These are phyloP conservation scores for Crenuchus spilurus DNA, from an alignment of 2,797 vertebrate species.

Conservation along the genomic window DNA sequence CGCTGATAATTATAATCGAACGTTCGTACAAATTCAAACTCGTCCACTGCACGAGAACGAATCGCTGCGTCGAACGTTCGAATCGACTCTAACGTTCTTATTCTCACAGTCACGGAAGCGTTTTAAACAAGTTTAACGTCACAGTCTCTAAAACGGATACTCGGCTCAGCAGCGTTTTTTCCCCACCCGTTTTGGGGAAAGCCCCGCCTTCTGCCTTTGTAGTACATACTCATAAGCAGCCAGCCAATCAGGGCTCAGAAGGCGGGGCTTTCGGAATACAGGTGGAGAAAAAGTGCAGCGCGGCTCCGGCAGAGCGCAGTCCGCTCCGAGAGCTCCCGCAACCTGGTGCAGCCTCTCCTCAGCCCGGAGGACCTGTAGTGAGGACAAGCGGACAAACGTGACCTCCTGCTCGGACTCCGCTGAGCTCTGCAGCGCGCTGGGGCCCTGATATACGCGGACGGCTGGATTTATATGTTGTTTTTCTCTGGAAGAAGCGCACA, in stretches of 20 bases:
- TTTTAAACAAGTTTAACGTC: no score
- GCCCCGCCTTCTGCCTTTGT: no score
- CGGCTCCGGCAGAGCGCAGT: constrained; percentile 62
- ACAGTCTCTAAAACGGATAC: no score
- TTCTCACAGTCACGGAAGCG: no score
- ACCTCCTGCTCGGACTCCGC: constrained; percentile 34
- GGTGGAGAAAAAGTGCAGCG: not conserved
- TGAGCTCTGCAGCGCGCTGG: not conserved
- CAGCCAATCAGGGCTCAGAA: not conserved
- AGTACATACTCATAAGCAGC: no score
- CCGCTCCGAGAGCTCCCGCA: constrained; percentile 42
- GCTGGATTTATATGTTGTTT: constrained; percentile 56
- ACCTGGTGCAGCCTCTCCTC: constrained; percentile 32
- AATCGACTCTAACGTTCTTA: no score
- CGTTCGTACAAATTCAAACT: no score
- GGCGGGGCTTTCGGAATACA: not conserved
- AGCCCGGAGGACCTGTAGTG: constrained; percentile 51
- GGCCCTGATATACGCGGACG: not conserved
- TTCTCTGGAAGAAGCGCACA: constrained; percentile 51
- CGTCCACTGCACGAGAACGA: no score
- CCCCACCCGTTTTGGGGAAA: no score
- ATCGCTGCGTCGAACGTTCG: no score
- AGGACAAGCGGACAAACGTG: constrained; percentile 56
- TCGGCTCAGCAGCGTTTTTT: no score
- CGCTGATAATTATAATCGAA: no score